These are phyloP conservation scores for Epistrophella euchroma DNA, from an alignment of 2,888 invertebrate genomes.

Conservation along the genomic window DNA sequence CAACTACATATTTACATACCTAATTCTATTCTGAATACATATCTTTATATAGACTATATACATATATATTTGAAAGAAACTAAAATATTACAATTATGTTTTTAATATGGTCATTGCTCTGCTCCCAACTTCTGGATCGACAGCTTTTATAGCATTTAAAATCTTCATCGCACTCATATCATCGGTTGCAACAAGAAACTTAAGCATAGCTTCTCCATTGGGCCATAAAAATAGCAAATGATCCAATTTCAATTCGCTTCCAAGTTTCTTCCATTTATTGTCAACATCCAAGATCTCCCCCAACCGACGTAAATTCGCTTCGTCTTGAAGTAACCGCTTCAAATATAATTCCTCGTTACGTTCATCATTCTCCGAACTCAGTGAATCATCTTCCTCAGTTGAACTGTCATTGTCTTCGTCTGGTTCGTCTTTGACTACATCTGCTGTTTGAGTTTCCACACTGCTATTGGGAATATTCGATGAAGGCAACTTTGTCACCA, in stretches of 20 bases:
- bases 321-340: slow-evolving; percentile 79
- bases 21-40: slow-evolving; percentile 4
- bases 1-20: slow-evolving; percentile 7
- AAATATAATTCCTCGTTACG: slow-evolving; percentile 78
- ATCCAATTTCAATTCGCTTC: slow-evolving; percentile 85
- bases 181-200: slow-evolving; percentile 81
- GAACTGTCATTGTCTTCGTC: slow-evolving; percentile 79
- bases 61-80: background rate
- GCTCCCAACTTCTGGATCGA: slow-evolving; percentile 44
- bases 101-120: slow-evolving; percentile 29
- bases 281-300: slow-evolving; percentile 85
- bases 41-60: background rate
- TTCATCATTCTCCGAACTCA: slow-evolving; percentile 49
- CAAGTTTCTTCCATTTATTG: slow-evolving; percentile 87
- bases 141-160: slow-evolving; percentile 39
- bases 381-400: slow-evolving; percentile 71
- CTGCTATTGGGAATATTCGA: slow-evolving; percentile 78
- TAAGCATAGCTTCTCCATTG: slow-evolving; percentile 86
- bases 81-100: slow-evolving; percentile 25
- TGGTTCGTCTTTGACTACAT: slow-evolving; percentile 79
- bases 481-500: slow-evolving; percentile 34
- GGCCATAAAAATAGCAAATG: slow-evolving; percentile 85
- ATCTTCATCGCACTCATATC: slow-evolving; percentile 37
- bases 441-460: slow-evolving; percentile 78
- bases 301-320: slow-evolving; percentile 84